Evolutionary conservation across 2,888 invertebrate genomes (phyloP).

Genomic region (Formica aserva): DNA sequence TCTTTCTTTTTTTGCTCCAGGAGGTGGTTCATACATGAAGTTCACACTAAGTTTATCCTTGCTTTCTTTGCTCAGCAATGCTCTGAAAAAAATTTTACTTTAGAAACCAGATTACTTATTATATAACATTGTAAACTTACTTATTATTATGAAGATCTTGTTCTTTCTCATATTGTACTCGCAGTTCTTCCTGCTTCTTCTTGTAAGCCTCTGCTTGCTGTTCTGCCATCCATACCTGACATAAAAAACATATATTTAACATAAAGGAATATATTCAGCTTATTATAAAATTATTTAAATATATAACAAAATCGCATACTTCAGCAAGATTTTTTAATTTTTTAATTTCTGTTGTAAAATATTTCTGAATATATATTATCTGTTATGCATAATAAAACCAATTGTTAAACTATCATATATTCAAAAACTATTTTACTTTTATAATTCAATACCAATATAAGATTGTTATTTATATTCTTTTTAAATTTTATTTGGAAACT

Average conservation of each 20-base stretch:
- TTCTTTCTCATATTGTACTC: slow-evolving; percentile 99
- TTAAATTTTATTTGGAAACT: neutral
- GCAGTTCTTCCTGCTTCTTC: slow-evolving; percentile 98
- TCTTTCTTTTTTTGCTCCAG: slow-evolving; percentile 96
- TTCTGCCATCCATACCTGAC: slow-evolving; percentile 99
- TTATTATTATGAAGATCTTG: slow-evolving; percentile 99
- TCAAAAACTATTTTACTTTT: neutral
- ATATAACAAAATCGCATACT: neutral
- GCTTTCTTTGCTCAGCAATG: slow-evolving; percentile 98
- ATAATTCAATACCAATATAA: neutral
- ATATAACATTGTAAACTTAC: slow-evolving; percentile 85
- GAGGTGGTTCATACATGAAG: slow-evolving; percentile 99
- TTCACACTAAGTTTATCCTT: slow-evolving; percentile 99
- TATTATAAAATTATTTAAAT: slow-evolving; percentile 33
- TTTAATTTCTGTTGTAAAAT: neutral
- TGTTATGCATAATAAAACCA: neutral
- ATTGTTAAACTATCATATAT: neutral
- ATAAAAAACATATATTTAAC: slow-evolving; percentile 46
- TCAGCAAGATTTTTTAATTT: too few relatives aligned
- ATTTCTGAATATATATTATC: neutral
- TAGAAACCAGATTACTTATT: slow-evolving; percentile 1
- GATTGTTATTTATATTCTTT: neutral
- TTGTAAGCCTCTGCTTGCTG: slow-evolving; percentile 99
- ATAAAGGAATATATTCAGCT: neutral
- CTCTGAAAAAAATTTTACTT: slow-evolving; percentile 87